Evolutionary conservation across 2,888 invertebrate species (phyloP), one percentile per base, ranked within the genome.

Genomic region (Hemicrepidius hirtus): DNA sequence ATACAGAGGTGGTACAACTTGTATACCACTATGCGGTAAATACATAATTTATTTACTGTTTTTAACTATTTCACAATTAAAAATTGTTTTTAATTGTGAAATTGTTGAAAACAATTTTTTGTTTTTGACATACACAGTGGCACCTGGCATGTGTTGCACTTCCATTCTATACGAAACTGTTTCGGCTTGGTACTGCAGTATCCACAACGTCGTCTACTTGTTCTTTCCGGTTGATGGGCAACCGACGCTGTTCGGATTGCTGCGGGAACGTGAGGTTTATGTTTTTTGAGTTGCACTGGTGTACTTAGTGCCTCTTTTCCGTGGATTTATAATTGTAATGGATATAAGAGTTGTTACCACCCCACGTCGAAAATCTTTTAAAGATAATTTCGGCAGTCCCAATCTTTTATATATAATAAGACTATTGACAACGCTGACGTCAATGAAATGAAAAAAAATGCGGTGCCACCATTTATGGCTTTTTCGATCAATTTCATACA

Each of bases 111-210:
- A 24, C 55, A 55, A 24, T 55, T 55, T 55, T 12, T 55, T 3
- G 24, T 6, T 55, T 55, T 55, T 55, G 55, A 55, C 3, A 55
- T 2, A 13, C 55, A 55, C 21, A 55, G 13, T 20, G 55, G 55
- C 13, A 55, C 55, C 3, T 24, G 3, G 21, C 55, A 55, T 21
- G 24, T 32, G 7, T 3, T 7, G 28, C 59, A 59, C 16, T 63
- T 37, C 1, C 73, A 40, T 41, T 53, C 63, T 13, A 5, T 50
- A 37, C 68, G 44, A 46, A 65, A 62, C 9, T 41, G 53, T 50
- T 71, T 57, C 35, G n/a, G 71, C 68, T 16, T 73, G 49, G 49
- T 62, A 18, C 67, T 63, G 49, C 71, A 73, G 1, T 64, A 44
- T 12, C 16, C 37, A 32, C 53, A 53, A n/a, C 53, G 9, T 53